Percentiles rank a stretch among this genome's conserved stretches.
Evolutionary conservation across 1,140 invertebrate species (phyloP).

Genomic region (Saccostrea echinata): DNA sequence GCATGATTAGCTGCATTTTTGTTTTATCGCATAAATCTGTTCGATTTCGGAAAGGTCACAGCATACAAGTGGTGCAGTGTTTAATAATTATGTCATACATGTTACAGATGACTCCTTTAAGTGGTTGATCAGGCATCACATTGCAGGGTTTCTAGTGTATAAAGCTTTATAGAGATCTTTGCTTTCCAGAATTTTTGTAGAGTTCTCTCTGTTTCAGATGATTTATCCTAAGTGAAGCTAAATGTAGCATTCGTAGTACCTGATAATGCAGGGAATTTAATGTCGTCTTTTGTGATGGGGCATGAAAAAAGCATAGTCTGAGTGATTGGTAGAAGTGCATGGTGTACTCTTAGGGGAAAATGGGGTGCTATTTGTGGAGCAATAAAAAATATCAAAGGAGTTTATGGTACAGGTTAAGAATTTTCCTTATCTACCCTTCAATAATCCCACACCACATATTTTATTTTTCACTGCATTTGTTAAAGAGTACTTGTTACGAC

Average conservation of each 20-base stretch:
- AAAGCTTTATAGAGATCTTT: neutral
- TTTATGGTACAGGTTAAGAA: constrained; percentile 8
- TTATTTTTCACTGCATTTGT: neutral
- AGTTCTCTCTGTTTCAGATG: neutral
- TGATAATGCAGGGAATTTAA: constrained; percentile 17
- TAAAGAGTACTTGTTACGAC: neutral
- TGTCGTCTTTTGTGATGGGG: constrained; percentile 23
- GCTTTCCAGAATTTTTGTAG: neutral
- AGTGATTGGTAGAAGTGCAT: neutral
- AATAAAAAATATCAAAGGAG: constrained; percentile 31
- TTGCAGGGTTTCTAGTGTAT: neutral
- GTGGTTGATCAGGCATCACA: neutral
- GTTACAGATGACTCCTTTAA: neutral
- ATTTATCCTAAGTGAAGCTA: neutral
- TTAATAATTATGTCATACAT: constrained; percentile 20
- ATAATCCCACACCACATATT: neutral
- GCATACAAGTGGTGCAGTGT: neutral
- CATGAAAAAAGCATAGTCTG: constrained; percentile 1
- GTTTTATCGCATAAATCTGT: neutral
- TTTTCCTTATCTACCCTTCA: neutral
- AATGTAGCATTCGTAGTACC: constrained; percentile 31
- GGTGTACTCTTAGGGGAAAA: neutral
- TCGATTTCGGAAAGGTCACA: neutral
- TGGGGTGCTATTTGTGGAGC: constrained; percentile 17
- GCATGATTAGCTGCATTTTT: neutral